Conservation (phyloP, 2,113 vertebrate species). For the Upupa epops region DNA sequence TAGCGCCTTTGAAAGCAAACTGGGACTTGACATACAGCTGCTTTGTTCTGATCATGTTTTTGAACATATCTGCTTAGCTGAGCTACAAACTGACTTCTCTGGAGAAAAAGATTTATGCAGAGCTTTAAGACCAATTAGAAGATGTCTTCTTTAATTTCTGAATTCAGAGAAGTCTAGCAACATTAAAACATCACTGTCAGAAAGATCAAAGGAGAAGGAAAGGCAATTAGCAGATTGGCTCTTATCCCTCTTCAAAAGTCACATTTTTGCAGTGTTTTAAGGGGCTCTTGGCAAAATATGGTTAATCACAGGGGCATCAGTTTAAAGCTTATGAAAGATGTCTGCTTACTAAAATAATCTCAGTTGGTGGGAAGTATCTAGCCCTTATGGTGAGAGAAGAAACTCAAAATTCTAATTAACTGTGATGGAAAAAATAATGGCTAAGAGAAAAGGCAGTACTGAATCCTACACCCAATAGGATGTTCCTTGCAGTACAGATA, state of each 20-base stretch:
- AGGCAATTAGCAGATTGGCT: conserved; percentile 41
- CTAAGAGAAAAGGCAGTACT: background rate
- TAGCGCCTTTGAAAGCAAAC: background rate
- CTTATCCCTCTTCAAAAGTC: conserved; percentile 15
- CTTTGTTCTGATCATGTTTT: background rate
- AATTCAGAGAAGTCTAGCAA: background rate
- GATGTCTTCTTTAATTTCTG: background rate
- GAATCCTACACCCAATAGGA: background rate
- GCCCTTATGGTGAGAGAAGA: background rate
- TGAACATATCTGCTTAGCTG: background rate
- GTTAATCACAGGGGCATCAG: background rate
- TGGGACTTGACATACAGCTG: background rate
- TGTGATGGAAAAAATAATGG: background rate
- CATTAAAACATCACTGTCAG: background rate
- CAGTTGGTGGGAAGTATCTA: background rate
- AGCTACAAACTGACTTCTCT: background rate
- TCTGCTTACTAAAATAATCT: background rate
- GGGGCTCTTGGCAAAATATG: background rate
- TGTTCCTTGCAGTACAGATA: too few species aligned
- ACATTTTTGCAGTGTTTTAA: conserved; percentile 22
- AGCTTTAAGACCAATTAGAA: background rate
- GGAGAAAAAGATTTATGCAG: background rate
- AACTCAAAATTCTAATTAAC: background rate
- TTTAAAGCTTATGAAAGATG: background rate
- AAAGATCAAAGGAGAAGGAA: conserved; percentile 34